Evolutionary conservation across 1,140 invertebrate genomes (phyloP).

Genomic region (Rhynchophorus ferrugineus): DNA sequence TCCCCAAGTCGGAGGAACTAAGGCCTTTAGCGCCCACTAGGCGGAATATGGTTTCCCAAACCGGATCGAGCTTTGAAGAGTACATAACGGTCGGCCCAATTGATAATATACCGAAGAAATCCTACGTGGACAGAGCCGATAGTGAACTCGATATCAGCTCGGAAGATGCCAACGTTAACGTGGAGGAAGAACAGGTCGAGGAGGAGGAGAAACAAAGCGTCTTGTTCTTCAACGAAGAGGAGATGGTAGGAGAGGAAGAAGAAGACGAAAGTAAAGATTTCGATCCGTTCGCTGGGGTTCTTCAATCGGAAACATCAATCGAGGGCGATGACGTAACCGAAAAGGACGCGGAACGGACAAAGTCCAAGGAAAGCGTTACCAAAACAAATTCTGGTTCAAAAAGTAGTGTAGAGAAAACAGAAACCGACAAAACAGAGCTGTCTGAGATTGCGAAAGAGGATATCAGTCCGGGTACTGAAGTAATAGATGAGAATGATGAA

Average conservation of each 20-base stretch:
- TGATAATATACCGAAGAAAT: background rate
- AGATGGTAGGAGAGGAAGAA: constrained; percentile 30
- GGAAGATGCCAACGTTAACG: constrained; percentile 9
- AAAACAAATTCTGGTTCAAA: too few species aligned
- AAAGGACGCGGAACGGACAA: background rate
- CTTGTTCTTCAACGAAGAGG: constrained; percentile 34
- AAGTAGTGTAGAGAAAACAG: too few species aligned
- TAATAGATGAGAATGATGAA: too few species aligned
- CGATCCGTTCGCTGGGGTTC: constrained; percentile 25
- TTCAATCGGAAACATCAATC: constrained; percentile 5
- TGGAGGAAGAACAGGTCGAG: constrained; percentile 18
- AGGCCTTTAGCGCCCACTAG: constrained; percentile 25
- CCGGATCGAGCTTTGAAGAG: constrained; percentile 33
- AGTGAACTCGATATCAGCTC: constrained; percentile 4
- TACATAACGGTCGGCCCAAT: constrained; percentile 16
- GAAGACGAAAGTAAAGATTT: constrained; percentile 34
- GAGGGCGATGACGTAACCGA: too few species aligned
- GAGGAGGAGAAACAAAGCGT: constrained; percentile 25
- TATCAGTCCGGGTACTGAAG: too few species aligned
- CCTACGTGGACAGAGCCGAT: constrained; percentile 7
- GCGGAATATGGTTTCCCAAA: constrained; percentile 28
- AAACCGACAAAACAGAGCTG: too few species aligned
- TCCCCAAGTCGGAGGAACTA: constrained; percentile 31
- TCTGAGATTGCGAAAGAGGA: too few species aligned
- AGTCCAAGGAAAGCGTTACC: too few species aligned